Conservation (phyloP, 2,113 vertebrate species). For the Zapus hudsonius region DNA sequence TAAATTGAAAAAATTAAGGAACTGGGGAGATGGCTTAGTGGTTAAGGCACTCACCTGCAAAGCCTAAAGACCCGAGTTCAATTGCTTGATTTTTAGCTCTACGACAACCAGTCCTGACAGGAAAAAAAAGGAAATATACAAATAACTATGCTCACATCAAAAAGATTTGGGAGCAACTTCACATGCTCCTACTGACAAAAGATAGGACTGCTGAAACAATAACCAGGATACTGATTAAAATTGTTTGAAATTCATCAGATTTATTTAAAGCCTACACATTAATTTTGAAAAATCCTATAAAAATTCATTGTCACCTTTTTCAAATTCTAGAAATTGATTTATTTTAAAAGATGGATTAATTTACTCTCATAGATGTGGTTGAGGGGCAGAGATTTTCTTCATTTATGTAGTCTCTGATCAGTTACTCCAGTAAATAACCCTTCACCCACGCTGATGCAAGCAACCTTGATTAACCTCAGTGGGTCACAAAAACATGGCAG, state of each 20-base stretch:
- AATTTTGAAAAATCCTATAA: background rate
- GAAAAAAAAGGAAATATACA: background rate
- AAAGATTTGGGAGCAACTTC: background rate
- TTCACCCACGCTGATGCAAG: too few relatives aligned
- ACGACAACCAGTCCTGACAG: background rate
- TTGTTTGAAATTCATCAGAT: background rate
- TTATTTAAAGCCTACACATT: background rate
- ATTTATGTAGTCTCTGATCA: too few relatives aligned
- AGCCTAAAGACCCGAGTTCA: too few relatives aligned
- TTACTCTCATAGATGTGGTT: background rate
- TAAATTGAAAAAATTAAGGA: slow-evolving; percentile 23
- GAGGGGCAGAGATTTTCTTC: too few relatives aligned
- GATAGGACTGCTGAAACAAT: background rate
- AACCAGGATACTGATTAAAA: slow-evolving; percentile 17
- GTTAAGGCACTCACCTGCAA: too few relatives aligned
- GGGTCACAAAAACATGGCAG: too few relatives aligned
- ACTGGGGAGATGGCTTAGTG: too few relatives aligned
- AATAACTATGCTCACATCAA: background rate
- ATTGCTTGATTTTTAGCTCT: background rate
- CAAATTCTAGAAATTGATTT: background rate
- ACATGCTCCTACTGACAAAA: background rate
- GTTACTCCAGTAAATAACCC: too few relatives aligned
- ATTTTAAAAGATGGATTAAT: background rate
- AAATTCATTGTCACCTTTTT: background rate
- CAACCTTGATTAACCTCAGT: too few relatives aligned